Conservation (phyloP, 2,888 invertebrate genomes). For the Sericinus montela region DNA sequence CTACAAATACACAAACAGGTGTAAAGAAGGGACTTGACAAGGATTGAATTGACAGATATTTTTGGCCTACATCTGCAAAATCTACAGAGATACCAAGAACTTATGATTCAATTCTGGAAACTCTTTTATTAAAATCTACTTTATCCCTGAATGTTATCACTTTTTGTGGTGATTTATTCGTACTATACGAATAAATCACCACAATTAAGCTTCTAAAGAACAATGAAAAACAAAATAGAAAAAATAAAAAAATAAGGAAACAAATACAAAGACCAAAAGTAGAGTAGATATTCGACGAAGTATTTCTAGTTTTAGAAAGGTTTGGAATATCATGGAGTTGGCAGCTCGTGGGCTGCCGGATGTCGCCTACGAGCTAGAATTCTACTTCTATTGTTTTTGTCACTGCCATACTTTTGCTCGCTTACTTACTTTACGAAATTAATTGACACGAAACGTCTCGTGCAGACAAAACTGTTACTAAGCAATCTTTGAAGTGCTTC, state of each 20-base stretch:
- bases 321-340: constrained; percentile 56
- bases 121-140: too few relatives aligned
- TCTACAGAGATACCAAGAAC: too few relatives aligned
- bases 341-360: constrained; percentile 50
- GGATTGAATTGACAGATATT: too few relatives aligned
- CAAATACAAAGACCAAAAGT: constrained; percentile 31
- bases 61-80: too few relatives aligned
- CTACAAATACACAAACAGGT: too few relatives aligned
- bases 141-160: too few relatives aligned
- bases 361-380: constrained; percentile 39
- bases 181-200: too few relatives aligned
- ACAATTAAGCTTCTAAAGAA: background rate
- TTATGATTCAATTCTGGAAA: too few relatives aligned
- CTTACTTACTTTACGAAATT: constrained; percentile 68
- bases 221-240: constrained; percentile 47
- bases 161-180: too few relatives aligned
- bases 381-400: constrained; percentile 58
- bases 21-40: too few relatives aligned
- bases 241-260: constrained; percentile 54
- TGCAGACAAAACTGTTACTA: constrained; percentile 57
- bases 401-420: constrained; percentile 40
- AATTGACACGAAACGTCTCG: constrained; percentile 63
- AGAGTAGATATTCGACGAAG: constrained; percentile 57
- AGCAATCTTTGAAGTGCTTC: constrained; percentile 50
- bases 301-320: constrained; percentile 60